phyloP scores from a whole-genome alignment of 2,888 invertebrate species.

The Clusia tigrina region DNA sequence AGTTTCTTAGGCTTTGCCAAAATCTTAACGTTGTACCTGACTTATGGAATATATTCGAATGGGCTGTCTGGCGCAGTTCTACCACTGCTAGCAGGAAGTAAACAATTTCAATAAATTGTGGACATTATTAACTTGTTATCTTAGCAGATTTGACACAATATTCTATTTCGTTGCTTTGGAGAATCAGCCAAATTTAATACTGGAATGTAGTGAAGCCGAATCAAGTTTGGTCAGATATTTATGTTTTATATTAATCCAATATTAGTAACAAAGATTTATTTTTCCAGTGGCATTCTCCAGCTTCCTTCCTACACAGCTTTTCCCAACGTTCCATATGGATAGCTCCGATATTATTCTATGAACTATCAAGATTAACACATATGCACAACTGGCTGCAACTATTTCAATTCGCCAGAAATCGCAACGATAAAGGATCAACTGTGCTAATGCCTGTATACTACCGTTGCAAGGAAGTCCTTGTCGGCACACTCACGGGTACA shows the following conservation, averaged over 20 bases:
- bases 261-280: neutral
- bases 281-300: constrained; percentile 73
- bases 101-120: neutral
- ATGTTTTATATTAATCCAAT: neutral
- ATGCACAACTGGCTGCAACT: constrained; percentile 69
- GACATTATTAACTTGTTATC: neutral
- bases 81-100: constrained; percentile 64
- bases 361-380: constrained; percentile 71
- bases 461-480: constrained; percentile 68
- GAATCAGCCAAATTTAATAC: constrained; percentile 38
- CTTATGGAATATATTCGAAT: constrained; percentile 80
- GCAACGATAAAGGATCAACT: constrained; percentile 68
- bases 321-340: constrained; percentile 60
- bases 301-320: constrained; percentile 51
- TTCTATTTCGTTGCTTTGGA: constrained; percentile 47
- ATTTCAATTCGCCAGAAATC: constrained; percentile 68
- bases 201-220: constrained; percentile 49
- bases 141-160: constrained; percentile 48
- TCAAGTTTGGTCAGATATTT: constrained; percentile 32
- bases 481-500: constrained; percentile 71
- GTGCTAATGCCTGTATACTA: constrained; percentile 68
- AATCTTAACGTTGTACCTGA: constrained; percentile 77
- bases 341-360: constrained; percentile 80
- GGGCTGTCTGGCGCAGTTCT: constrained; percentile 88
- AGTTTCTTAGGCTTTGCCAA: constrained; percentile 74